phyloP scores from a whole-genome alignment of 35 echinoderm and acorn worm species.

The Hemicentrotus pulcherrimus region DNA sequence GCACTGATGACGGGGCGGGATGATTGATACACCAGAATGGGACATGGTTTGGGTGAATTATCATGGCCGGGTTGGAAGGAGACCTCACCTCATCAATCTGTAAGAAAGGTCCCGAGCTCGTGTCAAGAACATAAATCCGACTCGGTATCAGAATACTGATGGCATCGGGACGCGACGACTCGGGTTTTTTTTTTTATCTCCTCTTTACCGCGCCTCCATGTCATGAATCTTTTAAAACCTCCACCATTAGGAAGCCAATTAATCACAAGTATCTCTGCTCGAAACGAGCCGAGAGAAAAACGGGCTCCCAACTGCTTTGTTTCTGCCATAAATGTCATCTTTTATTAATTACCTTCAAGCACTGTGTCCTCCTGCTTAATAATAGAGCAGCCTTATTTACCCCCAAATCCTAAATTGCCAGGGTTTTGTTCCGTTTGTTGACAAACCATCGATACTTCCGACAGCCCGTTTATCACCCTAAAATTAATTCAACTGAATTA shows the following conservation, averaged over 20 bases:
- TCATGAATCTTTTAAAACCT: slow-evolving; percentile 45
- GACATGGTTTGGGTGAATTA: slow-evolving; percentile 39
- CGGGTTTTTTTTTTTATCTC: slow-evolving; percentile 31
- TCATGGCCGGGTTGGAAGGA: slow-evolving; percentile 28
- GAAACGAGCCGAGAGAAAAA: background rate
- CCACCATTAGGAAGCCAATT: slow-evolving; percentile 26
- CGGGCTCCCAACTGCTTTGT: background rate
- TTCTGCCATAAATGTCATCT: slow-evolving; percentile 1
- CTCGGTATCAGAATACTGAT: slow-evolving; percentile 42
- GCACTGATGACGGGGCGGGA: slow-evolving; percentile 27
- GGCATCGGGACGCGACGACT: slow-evolving; percentile 25
- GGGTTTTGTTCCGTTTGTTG: background rate
- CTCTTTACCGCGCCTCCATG: slow-evolving; percentile 16
- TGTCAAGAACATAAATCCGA: slow-evolving; percentile 40
- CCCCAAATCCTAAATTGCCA: background rate
- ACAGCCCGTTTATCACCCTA: slow-evolving; percentile 9
- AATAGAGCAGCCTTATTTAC: slow-evolving; percentile 4
- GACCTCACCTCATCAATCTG: slow-evolving; percentile 13
- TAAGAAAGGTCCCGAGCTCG: background rate
- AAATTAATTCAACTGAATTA: slow-evolving; percentile 20
- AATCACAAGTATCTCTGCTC: slow-evolving; percentile 42
- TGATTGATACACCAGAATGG: slow-evolving; percentile 26
- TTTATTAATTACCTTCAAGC: background rate
- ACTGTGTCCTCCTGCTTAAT: background rate
- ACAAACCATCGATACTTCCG: slow-evolving; percentile 8